These are phyloP conservation scores for Netelia melanura DNA, from an alignment of 2,888 invertebrate species.

Conservation along the genomic window DNA sequence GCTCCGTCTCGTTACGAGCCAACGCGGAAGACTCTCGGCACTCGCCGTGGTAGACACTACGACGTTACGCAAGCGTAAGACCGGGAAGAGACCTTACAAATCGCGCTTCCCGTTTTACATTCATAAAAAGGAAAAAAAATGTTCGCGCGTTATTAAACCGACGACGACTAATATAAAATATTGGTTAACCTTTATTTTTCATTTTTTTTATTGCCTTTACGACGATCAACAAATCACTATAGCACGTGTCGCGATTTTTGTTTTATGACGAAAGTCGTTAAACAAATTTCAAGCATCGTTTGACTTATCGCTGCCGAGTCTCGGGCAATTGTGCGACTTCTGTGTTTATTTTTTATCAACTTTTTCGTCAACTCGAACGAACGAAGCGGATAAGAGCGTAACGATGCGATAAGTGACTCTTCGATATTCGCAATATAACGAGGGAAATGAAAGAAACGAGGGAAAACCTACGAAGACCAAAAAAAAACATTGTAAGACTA, in stretches of 20 bases:
- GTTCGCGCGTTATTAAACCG: too few species aligned
- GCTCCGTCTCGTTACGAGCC: constrained; percentile 15
- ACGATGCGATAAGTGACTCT: constrained; percentile 18
- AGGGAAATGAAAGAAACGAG: background rate
- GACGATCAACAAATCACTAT: too few species aligned
- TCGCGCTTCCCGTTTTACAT: too few species aligned
- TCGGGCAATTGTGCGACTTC: background rate
- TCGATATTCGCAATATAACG: background rate
- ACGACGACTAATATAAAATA: too few species aligned
- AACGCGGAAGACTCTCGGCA: constrained; percentile 43
- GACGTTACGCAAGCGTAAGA: constrained; percentile 34
- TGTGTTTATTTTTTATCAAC: constrained; percentile 30
- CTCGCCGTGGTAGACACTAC: background rate
- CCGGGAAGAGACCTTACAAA: background rate
- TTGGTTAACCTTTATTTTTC: too few species aligned
- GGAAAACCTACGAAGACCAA: background rate
- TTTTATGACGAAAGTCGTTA: too few species aligned
- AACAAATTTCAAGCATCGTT: constrained; percentile 10
- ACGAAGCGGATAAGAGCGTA: background rate
- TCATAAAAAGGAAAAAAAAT: too few species aligned
- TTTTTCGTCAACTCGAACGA: background rate
- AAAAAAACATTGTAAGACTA: background rate
- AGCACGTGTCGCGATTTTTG: too few species aligned
- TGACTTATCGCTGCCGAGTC: background rate
- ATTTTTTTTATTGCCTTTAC: too few species aligned